Base-by-base conservation (phyloP, 2,797 vertebrate genomes). In the Rhinoraja longicauda region DNA sequence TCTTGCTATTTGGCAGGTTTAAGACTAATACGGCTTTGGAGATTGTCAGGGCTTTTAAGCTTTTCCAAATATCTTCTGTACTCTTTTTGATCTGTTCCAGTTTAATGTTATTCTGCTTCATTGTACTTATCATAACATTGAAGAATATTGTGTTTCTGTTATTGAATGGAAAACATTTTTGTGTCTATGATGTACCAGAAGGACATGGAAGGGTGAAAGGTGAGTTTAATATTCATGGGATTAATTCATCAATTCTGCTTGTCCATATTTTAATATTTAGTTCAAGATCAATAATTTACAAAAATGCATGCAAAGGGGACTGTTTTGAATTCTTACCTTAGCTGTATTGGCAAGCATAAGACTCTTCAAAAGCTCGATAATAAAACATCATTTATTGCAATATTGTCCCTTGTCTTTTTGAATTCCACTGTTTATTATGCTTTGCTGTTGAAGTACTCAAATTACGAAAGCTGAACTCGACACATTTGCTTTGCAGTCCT, bases 181-280 rank as follows among this genome's bases (percentile, higher is more conserved):
- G 84, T 92, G 70, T 92, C 90, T 92, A 39, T 39, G 32, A 36
- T 88, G 84, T 88, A 32, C 59, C 67, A 62, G 15, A n/a, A 92
- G 24, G 70, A 92, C 36, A 53, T 92, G 39, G 70, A 92, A 88
- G 70, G 70, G 32, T 45, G 90, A 72, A 92, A 92, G 90, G 90
- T 92, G 90, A 92, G 67, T 92, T 92, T 92, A 92, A 92, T 92
- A 92, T 92, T 92, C 84, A 88, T 92, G 72, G 39, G 24, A 75
- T 75, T 92, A 92, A 73, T 92, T 92, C 67, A 92, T 92, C 15
- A 39, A 70, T 45, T 72, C 90, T 92, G 70, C 70, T 57, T 73
- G 12, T 92, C 90, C 90, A 92, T 73, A 45, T 92, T 75, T 92
- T 92, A 92, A 73, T 73, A 92, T 92, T 92, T 91, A 70, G 36